These are phyloP conservation scores for Gymnocheta viridis DNA, from an alignment of 2,888 invertebrate genomes.

Conservation along the genomic window DNA sequence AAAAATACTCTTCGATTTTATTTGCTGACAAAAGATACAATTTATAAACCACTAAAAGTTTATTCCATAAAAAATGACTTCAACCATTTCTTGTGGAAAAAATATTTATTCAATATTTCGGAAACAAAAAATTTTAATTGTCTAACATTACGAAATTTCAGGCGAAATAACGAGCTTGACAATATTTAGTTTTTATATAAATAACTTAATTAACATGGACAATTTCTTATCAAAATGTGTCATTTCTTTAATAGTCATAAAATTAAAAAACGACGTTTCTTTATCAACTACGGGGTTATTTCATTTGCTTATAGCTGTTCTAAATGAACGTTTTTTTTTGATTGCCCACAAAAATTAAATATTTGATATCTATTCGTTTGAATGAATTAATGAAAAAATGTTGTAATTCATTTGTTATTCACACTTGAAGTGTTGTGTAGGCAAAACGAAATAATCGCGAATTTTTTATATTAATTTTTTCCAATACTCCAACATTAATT, in stretches of 20 bases:
- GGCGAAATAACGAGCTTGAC: no score
- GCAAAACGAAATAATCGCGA: slow-evolving; percentile 44
- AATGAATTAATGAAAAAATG: slow-evolving; percentile 31
- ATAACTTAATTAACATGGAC: slow-evolving; percentile 55
- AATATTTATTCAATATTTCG: no score
- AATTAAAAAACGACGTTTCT: slow-evolving; percentile 22
- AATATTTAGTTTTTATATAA: neutral
- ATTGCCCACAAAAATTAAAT: slow-evolving; percentile 28
- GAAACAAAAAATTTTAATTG: no score
- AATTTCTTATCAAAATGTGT: slow-evolving; percentile 50
- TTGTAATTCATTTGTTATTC: slow-evolving; percentile 65
- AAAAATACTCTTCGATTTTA: no score
- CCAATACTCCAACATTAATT: slow-evolving; percentile 14
- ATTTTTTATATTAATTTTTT: slow-evolving; percentile 1
- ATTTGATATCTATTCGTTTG: slow-evolving; percentile 36
- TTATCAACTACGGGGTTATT: slow-evolving; percentile 8
- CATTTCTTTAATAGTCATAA: slow-evolving; percentile 13
- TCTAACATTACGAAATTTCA: no score
- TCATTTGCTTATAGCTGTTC: slow-evolving; percentile 1
- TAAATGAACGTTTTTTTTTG: slow-evolving; percentile 1
- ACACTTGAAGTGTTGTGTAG: slow-evolving; percentile 63
- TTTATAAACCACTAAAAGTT: no score
- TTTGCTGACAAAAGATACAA: no score
- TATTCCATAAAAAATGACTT: no score
- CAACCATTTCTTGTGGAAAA: no score